Evolutionary conservation across 2,113 vertebrate species (phyloP).

Genomic region (Saccopteryx leptura): DNA sequence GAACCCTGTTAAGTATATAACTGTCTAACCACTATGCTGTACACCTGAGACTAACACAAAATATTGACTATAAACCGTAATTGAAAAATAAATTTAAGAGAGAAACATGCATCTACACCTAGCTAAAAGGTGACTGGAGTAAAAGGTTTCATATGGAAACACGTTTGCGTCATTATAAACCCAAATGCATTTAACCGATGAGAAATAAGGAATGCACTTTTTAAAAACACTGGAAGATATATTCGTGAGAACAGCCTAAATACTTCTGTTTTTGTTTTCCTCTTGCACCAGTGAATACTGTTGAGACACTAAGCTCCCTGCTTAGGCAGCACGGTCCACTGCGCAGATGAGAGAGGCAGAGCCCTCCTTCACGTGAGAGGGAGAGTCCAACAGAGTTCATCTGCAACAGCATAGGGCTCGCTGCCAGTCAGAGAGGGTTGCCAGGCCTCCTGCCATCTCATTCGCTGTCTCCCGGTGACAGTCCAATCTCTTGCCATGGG

Average conservation of each 20-base stretch:
- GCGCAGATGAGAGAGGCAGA: not conserved
- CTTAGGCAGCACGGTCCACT: not conserved
- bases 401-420: not conserved
- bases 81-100: no score
- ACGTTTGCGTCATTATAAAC: not conserved
- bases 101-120: not conserved
- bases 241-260: not conserved
- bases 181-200: slow-evolving; percentile 19
- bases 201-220: not conserved
- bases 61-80: no score
- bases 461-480: not conserved
- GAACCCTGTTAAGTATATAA: no score
- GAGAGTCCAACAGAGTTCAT: not conserved
- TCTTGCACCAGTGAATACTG: not conserved
- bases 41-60: no score
- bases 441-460: not conserved
- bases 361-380: not conserved
- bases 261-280: not conserved
- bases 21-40: no score
- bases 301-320: not conserved
- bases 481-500: not conserved
- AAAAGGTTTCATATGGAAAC: not conserved
- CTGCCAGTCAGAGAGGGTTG: not conserved
- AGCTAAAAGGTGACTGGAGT: not conserved
- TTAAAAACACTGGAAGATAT: not conserved